Base-by-base conservation (phyloP, 2,797 vertebrate genomes). In the Linurgus olivaceus region DNA sequence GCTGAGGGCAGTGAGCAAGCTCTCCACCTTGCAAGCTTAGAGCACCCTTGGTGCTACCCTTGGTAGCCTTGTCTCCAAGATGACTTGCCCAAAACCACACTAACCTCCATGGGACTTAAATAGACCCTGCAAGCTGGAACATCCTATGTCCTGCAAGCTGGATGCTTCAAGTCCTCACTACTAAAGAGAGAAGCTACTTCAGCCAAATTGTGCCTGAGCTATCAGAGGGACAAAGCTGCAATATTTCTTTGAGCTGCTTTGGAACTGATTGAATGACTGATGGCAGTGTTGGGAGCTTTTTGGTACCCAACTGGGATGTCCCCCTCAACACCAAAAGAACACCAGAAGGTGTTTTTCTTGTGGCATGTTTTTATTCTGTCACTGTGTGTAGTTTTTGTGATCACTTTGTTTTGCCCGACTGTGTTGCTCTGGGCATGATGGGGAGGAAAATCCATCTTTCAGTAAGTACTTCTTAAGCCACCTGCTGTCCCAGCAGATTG, bases 401-500 rank as follows among this genome's bases (percentile, higher is more conserved):
- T 96, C 65, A 7, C 47, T 96, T 89, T 83, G 65, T 89, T 96
- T 93, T 91, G 38, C 47, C 65, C 0, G 0, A 58, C 68, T 80
- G 47, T 0, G 0, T 86, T 83, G 78, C 76, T 81, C 66, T 86
- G 65, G 65, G 72, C 81, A 26, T 6, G 54, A 65, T 2, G 12
- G 54, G 62, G 87, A 92, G 58, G 75, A 96, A 94, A 95, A 95
- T 93, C 82, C 76, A 71, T 92, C 89, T 93, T 90, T 72, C 68
- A 42, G 47, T 78, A 96, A 94, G 55, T 83, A 28, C 54, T 92
- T 40, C 72, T 92, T 65, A 87, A 91, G 51, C 82, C 66, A 84
- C 91, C 85, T 90, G 75, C 93, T 92, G 85, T 91, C 91, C 68
- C 82, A 90, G 79, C 94, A 93, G 88, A 88, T 90, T 95, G 73